phyloP scores from a whole-genome alignment of 1,140 invertebrate species.

The Coenobita brevimanus region DNA sequence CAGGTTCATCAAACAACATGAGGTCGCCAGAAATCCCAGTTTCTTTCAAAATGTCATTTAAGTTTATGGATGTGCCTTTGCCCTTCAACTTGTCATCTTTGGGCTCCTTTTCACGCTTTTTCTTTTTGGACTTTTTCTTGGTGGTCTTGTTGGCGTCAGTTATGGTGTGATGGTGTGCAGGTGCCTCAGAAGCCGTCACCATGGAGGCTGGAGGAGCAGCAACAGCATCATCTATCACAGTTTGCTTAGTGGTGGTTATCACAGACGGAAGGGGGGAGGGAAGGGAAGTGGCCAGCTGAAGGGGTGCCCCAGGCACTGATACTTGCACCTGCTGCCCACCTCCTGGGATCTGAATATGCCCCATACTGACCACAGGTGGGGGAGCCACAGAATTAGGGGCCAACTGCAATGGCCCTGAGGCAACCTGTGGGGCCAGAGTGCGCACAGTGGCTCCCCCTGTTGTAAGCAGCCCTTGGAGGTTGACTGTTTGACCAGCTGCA shows the following conservation, averaged over 20 bases:
- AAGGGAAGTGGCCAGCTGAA: slow-evolving; percentile 58
- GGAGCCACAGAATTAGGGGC: slow-evolving; percentile 52
- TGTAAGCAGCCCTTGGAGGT: slow-evolving; percentile 48
- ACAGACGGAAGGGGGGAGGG: slow-evolving; percentile 64
- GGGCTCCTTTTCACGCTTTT: slow-evolving; percentile 54
- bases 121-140: slow-evolving; percentile 63
- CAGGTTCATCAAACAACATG: slow-evolving; percentile 58
- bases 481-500: slow-evolving; percentile 66
- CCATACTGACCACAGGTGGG: slow-evolving; percentile 40
- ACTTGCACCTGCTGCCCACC: slow-evolving; percentile 50
- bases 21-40: slow-evolving; percentile 53
- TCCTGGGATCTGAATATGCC: slow-evolving; percentile 44
- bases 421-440: slow-evolving; percentile 36
- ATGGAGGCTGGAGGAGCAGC: slow-evolving; percentile 48
- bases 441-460: slow-evolving; percentile 53
- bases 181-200: slow-evolving; percentile 46
- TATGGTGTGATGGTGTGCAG: slow-evolving; percentile 44
- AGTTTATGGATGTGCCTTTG: slow-evolving; percentile 51
- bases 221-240: slow-evolving; percentile 63
- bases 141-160: slow-evolving; percentile 53
- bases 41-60: slow-evolving; percentile 61
- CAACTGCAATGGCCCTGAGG: slow-evolving; percentile 51
- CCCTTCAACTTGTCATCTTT: slow-evolving; percentile 60
- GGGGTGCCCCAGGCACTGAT: slow-evolving; percentile 44
- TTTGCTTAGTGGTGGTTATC: slow-evolving; percentile 66